Base-by-base conservation (phyloP, 2,113 vertebrate genomes). In the Psilopsiagon aymara region DNA sequence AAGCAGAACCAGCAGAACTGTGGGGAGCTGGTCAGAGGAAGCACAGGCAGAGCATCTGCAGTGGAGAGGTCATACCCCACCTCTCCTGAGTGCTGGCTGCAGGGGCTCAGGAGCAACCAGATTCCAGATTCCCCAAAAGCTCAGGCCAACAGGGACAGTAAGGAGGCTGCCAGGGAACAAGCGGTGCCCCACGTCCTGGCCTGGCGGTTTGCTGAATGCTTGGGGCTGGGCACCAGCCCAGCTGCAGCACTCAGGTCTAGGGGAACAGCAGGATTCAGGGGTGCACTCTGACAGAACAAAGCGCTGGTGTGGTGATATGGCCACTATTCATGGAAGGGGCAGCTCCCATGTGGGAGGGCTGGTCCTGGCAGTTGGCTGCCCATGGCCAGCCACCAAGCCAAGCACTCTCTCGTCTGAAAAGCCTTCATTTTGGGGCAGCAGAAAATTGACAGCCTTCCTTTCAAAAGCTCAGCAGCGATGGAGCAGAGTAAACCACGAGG, bases 181-280 rank as follows among this genome's bases (percentile, higher is more conserved):
- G 18, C 0, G 10, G 62, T 68, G 51, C 23, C 19, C 16, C 6
- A 2, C 1, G 0, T 16, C 43, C 52, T 77, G 55, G 55, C 52
- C 14, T 62, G 27, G 37, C 3, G 25, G 28, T 6, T 69, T 82
- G 20, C 41, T 0, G 1, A 25, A 53, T 6, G 35, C 33, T 70
- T 1, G 3, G 21, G 33, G 51, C 4, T 53, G 28, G 6, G 29
- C 37, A 71, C 13, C 31, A 51, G 35, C 41, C 13, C 24, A 31
- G 59, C 6, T 53, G 37, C 1, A 1, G 23, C 55, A 46, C 8
- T 2, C 0, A 1, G 3, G 37, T 4, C 1, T 2, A 29, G 11
- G 15, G 11, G 41, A 1, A 20, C 0, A 5, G 25, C 35, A 35
- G 0, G 1, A 33, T 25, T 73, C 13, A 5, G 37, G 44, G 20